Percentiles rank a stretch among this genome's conserved stretches.
phyloP scores from a whole-genome alignment of 1,140 invertebrate species.

The Heliconius himera region DNA sequence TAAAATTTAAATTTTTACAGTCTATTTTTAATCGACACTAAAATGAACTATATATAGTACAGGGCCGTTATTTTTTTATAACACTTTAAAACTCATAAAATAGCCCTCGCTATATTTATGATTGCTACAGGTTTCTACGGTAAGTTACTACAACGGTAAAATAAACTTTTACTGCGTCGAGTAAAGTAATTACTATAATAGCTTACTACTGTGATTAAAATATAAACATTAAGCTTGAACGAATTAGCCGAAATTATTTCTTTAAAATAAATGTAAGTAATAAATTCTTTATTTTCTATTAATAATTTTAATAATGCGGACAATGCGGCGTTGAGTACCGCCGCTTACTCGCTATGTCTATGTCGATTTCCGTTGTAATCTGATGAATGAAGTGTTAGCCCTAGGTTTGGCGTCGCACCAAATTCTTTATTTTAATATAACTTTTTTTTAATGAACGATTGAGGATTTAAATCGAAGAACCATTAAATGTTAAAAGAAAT shows the following conservation, averaged over 20 bases:
- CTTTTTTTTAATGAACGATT: too few species aligned
- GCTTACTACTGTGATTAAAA: background rate
- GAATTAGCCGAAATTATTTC: background rate
- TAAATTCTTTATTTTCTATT: too few species aligned
- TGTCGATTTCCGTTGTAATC: too few species aligned
- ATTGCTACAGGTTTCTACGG: background rate
- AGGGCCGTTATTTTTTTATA: background rate
- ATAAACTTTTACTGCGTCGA: conserved; percentile 3
- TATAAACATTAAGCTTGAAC: background rate
- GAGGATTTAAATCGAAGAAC: too few species aligned
- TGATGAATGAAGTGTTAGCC: too few species aligned
- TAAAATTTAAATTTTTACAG: background rate
- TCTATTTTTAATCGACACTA: background rate
- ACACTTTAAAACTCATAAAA: background rate
- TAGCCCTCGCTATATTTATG: background rate
- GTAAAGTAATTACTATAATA: background rate
- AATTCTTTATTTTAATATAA: too few species aligned
- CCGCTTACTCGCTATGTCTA: too few species aligned
- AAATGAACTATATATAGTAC: background rate
- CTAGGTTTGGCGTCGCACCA: too few species aligned
- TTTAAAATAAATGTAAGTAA: too few species aligned
- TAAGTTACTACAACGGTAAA: background rate
- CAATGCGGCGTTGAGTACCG: too few species aligned
- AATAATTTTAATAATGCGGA: too few species aligned
- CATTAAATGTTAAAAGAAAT: too few species aligned